Evolutionary conservation across 2,888 invertebrate species (phyloP), one percentile per base, ranked within the genome.

Genomic region (Amphipoea lucens): DNA sequence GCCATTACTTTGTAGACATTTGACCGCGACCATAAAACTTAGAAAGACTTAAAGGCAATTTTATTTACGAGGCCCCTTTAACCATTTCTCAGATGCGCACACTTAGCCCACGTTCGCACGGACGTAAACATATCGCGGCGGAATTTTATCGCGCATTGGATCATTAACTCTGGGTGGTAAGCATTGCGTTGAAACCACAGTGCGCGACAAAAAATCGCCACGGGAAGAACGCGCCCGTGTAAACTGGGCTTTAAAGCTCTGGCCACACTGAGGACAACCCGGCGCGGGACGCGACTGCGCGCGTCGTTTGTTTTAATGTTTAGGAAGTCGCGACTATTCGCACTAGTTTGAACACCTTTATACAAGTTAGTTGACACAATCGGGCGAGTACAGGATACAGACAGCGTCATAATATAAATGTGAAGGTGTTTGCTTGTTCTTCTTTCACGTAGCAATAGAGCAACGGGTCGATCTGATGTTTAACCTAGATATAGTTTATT

Each of bases 331-430:
- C 20, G 45, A 68, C 4, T 70, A 23, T 23, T 17, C 17, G 9
- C n/a, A 11, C 5, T 17, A 54, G 14, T 54, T 40, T 40, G 9
- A 70, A 70, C 45, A 29, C 48, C 45, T 29, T 12, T 20, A 36
- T n/a, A 57, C 40, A 54, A 71, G 23, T 54, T 17, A 23, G 54
- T n/a, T 40, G 40, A 40, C n/a, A 54, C 54, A 40, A 71, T 57
- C 12, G 42, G 40, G 9, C 9, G 4, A 42, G 11, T 57, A 57
- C 57, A 20, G 40, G 23, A 54, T 65, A 77, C 42, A 76, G 77
- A 65, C 63, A 77, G 63, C 51, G 63, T 42, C 29, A 54, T 76
- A 60, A 77, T 54, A 65, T 54, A 20, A 42, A 29, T 29, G 14
- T 20, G 23, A 14, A 29, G 20, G 7, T 20, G 6, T 36, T 23